phyloP scores from a whole-genome alignment of 2,888 invertebrate genomes.

The Campoletis raptor region DNA sequence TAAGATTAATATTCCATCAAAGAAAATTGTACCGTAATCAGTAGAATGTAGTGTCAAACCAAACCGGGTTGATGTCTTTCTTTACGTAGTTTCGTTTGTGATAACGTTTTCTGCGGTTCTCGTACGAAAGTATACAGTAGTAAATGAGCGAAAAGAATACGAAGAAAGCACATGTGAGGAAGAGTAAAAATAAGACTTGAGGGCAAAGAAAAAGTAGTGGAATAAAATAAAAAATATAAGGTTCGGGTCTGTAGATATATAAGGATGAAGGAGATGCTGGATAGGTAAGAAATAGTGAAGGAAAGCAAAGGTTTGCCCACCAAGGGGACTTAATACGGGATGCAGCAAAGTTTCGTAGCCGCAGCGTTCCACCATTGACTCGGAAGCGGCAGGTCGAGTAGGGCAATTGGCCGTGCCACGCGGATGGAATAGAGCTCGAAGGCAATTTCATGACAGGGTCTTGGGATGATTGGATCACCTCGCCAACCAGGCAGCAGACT shows the following conservation, averaged over 20 bases:
- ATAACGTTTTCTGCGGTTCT: conserved; percentile 32
- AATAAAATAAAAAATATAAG: conserved; percentile 24
- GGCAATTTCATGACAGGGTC: conserved; percentile 83
- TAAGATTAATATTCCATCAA: conserved; percentile 54
- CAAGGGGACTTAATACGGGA: conserved; percentile 77
- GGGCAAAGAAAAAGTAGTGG: conserved; percentile 10
- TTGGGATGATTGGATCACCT: conserved; percentile 83
- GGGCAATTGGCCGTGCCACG: conserved; percentile 81
- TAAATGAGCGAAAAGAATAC: conserved; percentile 20
- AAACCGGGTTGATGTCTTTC: conserved; percentile 16
- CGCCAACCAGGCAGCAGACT: conserved; percentile 72
- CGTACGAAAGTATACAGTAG: conserved; percentile 29
- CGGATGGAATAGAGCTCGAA: conserved; percentile 81
- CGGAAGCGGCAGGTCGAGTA: conserved; percentile 71
- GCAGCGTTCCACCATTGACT: conserved; percentile 50
- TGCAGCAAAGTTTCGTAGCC: conserved; percentile 80
- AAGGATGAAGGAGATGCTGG: conserved; percentile 30
- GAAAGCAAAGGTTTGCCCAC: conserved; percentile 58
- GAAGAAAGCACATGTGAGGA: conserved; percentile 49
- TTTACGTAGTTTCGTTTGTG: conserved; percentile 17
- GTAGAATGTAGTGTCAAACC: background rate
- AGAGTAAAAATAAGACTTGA: conserved; percentile 25
- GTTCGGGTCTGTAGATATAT: conserved; percentile 1
- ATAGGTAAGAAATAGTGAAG: conserved; percentile 43
- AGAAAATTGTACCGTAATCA: conserved; percentile 23